phyloP scores from a whole-genome alignment of 2,888 invertebrate genomes.

The Aelia acuminata region DNA sequence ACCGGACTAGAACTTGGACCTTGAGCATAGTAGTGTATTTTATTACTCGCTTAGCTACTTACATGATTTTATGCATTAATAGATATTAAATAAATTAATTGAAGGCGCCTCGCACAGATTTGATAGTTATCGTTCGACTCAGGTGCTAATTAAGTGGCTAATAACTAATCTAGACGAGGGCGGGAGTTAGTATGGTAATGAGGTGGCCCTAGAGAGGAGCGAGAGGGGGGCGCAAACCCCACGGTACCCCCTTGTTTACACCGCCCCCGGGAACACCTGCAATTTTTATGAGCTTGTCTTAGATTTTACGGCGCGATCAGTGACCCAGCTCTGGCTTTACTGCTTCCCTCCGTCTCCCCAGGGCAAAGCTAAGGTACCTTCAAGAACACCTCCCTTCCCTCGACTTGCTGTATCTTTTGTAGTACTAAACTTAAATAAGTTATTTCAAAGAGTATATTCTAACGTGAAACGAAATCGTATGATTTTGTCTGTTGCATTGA shows the following conservation, averaged over 20 bases:
- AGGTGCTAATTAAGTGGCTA: not conserved
- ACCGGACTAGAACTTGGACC: too few species aligned
- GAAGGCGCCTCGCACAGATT: not conserved
- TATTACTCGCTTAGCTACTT: too few species aligned
- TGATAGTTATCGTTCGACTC: not conserved
- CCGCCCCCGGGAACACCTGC: slow-evolving; percentile 7
- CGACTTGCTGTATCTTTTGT: not conserved
- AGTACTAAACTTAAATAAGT: not conserved
- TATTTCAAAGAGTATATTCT: not conserved
- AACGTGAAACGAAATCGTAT: too few species aligned
- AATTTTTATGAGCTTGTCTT: slow-evolving; percentile 46
- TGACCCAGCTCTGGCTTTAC: slow-evolving; percentile 12
- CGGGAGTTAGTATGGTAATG: not conserved
- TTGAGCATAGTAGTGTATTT: too few species aligned
- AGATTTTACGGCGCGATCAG: slow-evolving; percentile 44
- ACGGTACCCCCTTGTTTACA: slow-evolving; percentile 17
- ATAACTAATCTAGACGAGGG: slow-evolving; percentile 24
- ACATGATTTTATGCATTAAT: too few species aligned
- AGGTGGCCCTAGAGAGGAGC: not conserved
- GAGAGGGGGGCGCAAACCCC: not conserved
- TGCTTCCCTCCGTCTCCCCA: not conserved
- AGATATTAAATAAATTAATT: too few species aligned
- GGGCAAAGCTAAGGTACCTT: not conserved
- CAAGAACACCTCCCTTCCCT: not conserved
- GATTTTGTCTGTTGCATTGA: too few species aligned